Conservation (phyloP, 2,113 vertebrate species). For the Macquaria australasica region DNA sequence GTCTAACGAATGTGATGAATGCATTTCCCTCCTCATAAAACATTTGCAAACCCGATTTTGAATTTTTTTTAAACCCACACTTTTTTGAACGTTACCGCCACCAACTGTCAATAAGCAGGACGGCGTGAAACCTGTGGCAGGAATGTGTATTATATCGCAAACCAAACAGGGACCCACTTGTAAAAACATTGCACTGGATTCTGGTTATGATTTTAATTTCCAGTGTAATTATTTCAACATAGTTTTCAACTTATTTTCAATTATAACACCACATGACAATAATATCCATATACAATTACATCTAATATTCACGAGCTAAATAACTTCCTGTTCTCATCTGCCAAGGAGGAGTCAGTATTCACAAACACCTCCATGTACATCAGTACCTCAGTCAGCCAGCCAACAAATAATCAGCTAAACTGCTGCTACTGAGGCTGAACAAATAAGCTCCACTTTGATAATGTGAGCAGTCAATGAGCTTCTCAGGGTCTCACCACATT, state of each 20-base stretch:
- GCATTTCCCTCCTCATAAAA: too few species aligned
- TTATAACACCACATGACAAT: background rate
- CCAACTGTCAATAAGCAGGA: background rate
- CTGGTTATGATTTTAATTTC: background rate
- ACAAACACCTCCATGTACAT: slow-evolving; percentile 8
- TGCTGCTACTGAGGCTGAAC: slow-evolving; percentile 4
- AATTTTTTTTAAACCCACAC: background rate
- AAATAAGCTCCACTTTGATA: slow-evolving; percentile 17
- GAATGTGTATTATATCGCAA: background rate
- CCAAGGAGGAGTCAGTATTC: background rate
- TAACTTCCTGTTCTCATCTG: background rate
- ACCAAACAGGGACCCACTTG: background rate
- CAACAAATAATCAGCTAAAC: slow-evolving; percentile 24
- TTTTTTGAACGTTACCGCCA: background rate
- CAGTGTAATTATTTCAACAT: background rate
- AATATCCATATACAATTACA: background rate
- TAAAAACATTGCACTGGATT: background rate
- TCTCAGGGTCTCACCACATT: slow-evolving; percentile 53
- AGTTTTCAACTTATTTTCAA: background rate
- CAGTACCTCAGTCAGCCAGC: background rate
- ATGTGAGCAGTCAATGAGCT: slow-evolving; percentile 25
- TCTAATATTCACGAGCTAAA: background rate
- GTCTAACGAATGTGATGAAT: too few species aligned
- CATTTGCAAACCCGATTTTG: background rate
- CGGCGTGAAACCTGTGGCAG: background rate